Base-by-base conservation (phyloP, 2,888 invertebrate species). In the Lingula anatina region DNA sequence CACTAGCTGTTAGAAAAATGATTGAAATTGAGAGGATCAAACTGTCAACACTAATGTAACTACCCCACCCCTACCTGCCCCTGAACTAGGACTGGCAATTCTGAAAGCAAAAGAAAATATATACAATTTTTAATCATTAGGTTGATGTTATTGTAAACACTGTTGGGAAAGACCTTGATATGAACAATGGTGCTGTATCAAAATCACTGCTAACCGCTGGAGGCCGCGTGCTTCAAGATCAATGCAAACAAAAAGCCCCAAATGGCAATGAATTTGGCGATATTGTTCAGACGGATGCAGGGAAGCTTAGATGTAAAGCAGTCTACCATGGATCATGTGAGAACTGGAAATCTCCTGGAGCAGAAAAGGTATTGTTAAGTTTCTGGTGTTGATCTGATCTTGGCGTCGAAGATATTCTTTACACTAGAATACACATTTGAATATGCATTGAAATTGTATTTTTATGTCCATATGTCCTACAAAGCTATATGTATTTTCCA, bases 71-170 rank as follows among this genome's bases (percentile, higher is more conserved):
- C n/a, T n/a, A n/a, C n/a, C n/a, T n/a, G n/a, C n/a, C n/a, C n/a
- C n/a, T n/a, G n/a, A 9, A 20, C 21, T 9, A 7, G 18, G 12
- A 20, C 18, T 12, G 12, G 12, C 12, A 7, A 23, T 7, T 42
- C 9, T 15, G 18, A 9, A 18, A 12, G 25, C 12, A 25, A 12
- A 42, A 7, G 12, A 12, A 43, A 31, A 3, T 15, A 38, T 9
- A 3, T 24, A 35, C 20, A 37, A 23, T 46, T 12, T 44, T 45
- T 37, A 5, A 48, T 39, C 27, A 50, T 15, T 53, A 71, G 71
- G 60, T 57, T 43, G 66, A 70, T 50, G 61, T 65, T 1, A 61
- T 70, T 38, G 67, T 68, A 4, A 64, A 63, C 39, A 60, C 66
- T 15, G 57, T 62, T n/a, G 52, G 55, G 9, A 49, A 56, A 2